These are phyloP conservation scores for Drosophila tani DNA, from an alignment of 1,140 invertebrate genomes.

Conservation along the genomic window DNA sequence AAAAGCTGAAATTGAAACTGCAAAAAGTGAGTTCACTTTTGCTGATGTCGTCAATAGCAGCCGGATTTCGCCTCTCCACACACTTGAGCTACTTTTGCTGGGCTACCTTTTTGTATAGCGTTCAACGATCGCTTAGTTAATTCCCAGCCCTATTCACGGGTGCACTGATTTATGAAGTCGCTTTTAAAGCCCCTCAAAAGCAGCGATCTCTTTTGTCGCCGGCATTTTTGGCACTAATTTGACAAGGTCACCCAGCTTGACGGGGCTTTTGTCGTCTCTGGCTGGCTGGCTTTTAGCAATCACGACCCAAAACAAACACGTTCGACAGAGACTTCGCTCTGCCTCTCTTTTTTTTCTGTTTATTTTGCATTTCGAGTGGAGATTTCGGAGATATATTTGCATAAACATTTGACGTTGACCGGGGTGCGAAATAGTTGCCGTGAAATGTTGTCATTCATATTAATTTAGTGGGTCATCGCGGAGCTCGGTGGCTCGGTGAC, in stretches of 20 bases:
- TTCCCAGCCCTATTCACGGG: slow-evolving; percentile 30
- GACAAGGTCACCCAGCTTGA: slow-evolving; percentile 62
- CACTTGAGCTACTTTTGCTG: slow-evolving; percentile 30
- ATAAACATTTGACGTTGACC: slow-evolving; percentile 67
- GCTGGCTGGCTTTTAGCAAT: slow-evolving; percentile 29
- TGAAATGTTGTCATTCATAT: slow-evolving; percentile 72
- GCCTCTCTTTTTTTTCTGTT: slow-evolving; percentile 8
- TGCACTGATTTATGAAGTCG: slow-evolving; percentile 59
- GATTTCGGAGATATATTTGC: slow-evolving; percentile 64
- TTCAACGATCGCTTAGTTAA: slow-evolving; percentile 46
- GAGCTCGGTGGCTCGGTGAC: slow-evolving; percentile 31
- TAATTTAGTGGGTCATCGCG: slow-evolving; percentile 69
- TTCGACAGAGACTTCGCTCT: slow-evolving; percentile 28
- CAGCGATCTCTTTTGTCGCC: slow-evolving; percentile 47
- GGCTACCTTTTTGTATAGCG: slow-evolving; percentile 1
- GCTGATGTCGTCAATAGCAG: slow-evolving; percentile 36
- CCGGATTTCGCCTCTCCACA: not conserved
- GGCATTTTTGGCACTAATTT: slow-evolving; percentile 78
- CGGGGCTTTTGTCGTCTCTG: slow-evolving; percentile 31
- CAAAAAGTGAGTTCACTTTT: slow-evolving; percentile 53
- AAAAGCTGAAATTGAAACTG: slow-evolving; percentile 40
- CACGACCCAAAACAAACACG: slow-evolving; percentile 41
- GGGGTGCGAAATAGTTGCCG: slow-evolving; percentile 72
- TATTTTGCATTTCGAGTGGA: slow-evolving; percentile 53
- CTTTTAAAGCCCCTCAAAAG: slow-evolving; percentile 5